phyloP scores from a whole-genome alignment of 2,797 vertebrate species.

The Cyprinodon diabolis region DNA sequence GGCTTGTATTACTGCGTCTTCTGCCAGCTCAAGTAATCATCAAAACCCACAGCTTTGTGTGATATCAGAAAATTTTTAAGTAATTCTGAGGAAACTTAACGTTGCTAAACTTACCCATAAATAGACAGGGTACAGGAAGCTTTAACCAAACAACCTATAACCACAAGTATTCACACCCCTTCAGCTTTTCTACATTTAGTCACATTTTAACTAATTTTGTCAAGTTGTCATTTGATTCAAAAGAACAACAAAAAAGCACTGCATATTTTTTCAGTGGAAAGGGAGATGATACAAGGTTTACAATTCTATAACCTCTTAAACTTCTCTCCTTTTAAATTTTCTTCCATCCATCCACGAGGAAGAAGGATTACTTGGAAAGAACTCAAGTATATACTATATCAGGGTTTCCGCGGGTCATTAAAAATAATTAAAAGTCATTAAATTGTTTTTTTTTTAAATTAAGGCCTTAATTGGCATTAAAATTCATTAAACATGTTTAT shows the following conservation, averaged over 20 bases:
- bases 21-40: neutral
- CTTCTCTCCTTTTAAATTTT: no score
- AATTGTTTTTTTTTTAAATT: no score
- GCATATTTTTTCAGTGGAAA: neutral
- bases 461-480: no score
- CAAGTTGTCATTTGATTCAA: neutral
- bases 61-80: neutral
- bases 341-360: neutral
- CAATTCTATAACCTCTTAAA: no score
- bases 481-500: no score
- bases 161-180: neutral
- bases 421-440: no score
- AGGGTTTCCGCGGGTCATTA: no score
- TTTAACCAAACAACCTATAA: neutral
- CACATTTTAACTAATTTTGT: neutral
- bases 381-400: no score
- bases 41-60: constrained; percentile 26
- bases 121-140: neutral
- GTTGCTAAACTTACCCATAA: constrained; percentile 4
- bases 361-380: no score
- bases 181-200: neutral
- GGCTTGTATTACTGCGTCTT: constrained; percentile 6
- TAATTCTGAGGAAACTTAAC: constrained; percentile 6
- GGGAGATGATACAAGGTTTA: no score
- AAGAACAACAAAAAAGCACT: neutral